Percentiles rank a stretch among this genome's conserved stretches.
Evolutionary conservation across 2,113 vertebrate species (phyloP).

Genomic region (Tychaedon coryphoeus): DNA sequence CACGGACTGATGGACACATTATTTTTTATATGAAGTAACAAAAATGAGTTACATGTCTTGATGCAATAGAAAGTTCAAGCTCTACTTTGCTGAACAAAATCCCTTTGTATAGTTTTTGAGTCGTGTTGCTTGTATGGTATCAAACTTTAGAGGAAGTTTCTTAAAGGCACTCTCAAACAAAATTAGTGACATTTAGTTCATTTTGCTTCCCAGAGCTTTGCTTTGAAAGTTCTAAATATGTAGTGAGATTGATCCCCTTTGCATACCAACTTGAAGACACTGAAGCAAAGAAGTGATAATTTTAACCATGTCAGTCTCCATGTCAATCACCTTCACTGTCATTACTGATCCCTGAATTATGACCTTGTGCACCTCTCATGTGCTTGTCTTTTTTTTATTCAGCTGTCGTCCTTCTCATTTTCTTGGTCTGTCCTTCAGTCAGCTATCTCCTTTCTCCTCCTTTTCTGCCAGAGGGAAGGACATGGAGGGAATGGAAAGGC

Average conservation of each 20-base stretch:
- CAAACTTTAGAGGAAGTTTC: neutral
- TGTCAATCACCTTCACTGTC: neutral
- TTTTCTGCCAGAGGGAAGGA: neutral
- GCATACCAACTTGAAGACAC: neutral
- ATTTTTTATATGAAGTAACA: neutral
- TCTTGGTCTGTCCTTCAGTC: neutral
- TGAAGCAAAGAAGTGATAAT: neutral
- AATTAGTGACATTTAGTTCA: neutral
- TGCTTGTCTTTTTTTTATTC: neutral
- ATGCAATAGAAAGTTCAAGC: neutral
- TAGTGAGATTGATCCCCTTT: neutral
- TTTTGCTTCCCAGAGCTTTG: neutral
- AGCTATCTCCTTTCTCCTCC: neutral
- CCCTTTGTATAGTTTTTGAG: neutral
- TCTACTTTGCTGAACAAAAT: neutral
- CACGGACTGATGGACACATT: too few species aligned
- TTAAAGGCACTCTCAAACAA: neutral
- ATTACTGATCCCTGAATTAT: neutral
- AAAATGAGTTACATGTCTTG: accelerated
- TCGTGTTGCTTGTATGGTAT: neutral
- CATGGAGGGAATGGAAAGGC: neutral
- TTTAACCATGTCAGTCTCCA: neutral
- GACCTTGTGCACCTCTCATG: neutral
- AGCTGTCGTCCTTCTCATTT: neutral
- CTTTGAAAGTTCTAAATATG: neutral